Evolutionary conservation across 2,888 invertebrate species (phyloP).

Genomic region (Peribatodes rhomboidaria): DNA sequence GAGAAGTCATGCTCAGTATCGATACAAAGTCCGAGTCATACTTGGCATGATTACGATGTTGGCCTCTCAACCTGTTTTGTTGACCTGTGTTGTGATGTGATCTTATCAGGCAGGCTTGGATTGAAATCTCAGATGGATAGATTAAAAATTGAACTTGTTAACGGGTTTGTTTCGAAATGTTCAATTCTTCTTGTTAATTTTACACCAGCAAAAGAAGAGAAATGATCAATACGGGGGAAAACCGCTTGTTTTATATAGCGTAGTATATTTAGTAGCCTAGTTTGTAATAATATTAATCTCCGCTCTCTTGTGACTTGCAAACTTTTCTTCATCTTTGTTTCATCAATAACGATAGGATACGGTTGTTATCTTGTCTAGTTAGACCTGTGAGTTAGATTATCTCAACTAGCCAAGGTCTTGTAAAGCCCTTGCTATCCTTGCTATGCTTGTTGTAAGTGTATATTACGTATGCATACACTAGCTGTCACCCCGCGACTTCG

Average conservation of each 20-base stretch:
- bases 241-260: no score
- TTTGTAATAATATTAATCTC: not conserved
- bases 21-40: constrained; percentile 25
- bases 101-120: not conserved
- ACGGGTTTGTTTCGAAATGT: not conserved
- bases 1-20: constrained; percentile 51
- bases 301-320: not conserved
- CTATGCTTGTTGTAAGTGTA: no score
- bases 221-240: no score
- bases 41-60: constrained; percentile 44
- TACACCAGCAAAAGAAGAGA: no score
- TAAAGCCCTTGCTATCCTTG: not conserved
- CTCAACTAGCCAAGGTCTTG: not conserved
- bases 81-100: constrained; percentile 38
- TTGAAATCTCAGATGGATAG: not conserved
- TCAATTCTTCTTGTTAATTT: no score
- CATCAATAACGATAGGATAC: constrained; percentile 30
- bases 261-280: no score
- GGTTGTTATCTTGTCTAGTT: constrained; percentile 12
- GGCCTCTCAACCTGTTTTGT: constrained; percentile 49
- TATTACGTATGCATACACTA: no score
- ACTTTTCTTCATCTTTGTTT: not conserved
- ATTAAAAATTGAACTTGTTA: not conserved
- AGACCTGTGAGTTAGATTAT: constrained; percentile 42
- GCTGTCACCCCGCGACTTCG: no score